Evolutionary conservation across 2,797 vertebrate genomes (phyloP), one percentile per base, ranked within the genome.

Genomic region (Hippoglossus hippoglossus): DNA sequence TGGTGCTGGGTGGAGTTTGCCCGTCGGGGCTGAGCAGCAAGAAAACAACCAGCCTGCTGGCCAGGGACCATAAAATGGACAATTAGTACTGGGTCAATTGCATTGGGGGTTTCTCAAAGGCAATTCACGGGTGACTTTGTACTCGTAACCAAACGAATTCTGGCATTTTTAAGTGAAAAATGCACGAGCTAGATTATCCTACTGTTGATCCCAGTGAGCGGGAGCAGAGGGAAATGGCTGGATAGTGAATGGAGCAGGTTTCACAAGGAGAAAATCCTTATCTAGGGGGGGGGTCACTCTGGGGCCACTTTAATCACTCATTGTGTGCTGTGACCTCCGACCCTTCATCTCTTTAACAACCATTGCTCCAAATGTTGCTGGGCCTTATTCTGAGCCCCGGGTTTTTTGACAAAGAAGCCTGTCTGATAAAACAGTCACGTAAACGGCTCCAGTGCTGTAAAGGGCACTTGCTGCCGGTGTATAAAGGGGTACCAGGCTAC

Each of bases 401-500:
- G 71, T 63, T 46, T 16, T 66, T 58, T 52, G 39, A 46, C 36
- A 70, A 60, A 75, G 15, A 41, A 73, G 24, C 9, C 65, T 57
- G 52, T 56, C 55, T 49, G 70, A 73, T 58, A 67, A 82, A 80
- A 63, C 71, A 86, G 84, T 77, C 86, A 83, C 63, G 71, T 75
- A 79, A 82, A 80, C 62, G 87, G 75, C 67, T 77, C 61, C 66
- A 63, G 73, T 77, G 74, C 70, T 71, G 84, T 21, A 26, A 36
- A 52, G 53, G 68, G 72, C 60, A 12, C 52, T 66, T 49, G 57
- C 52, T 80, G 59, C 49, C 50, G 16, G 60, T 56, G 70, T 21
- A 76, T 88, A 69, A 58, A 80, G 87, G 82, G 4, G 84, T 85
- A 79, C 81, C 89, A 94, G 87, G 85, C 66, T 89, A 78, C 91